Evolutionary conservation across 2,113 vertebrate species (phyloP).

Genomic region (Rhinopomastus cyanomelas): DNA sequence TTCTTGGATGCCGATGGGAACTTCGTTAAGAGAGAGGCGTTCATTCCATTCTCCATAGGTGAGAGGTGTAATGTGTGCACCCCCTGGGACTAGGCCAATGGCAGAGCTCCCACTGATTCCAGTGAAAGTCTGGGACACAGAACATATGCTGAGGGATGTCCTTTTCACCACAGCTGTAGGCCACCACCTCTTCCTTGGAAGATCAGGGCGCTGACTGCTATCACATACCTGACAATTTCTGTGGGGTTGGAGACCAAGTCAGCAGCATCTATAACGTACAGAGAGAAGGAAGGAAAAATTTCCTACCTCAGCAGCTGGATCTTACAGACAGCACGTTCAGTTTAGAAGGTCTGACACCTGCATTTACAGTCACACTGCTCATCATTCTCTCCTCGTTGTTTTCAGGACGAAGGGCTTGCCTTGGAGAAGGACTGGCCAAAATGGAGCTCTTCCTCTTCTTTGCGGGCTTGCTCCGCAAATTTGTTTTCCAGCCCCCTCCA

Average conservation of each 20-base stretch:
- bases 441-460: conserved; percentile 83
- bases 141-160: neutral
- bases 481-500: conserved; percentile 70
- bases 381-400: neutral
- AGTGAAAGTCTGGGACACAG: neutral
- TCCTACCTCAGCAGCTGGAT: neutral
- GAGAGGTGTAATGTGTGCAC: neutral
- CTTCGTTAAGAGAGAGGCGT: conserved; percentile 73
- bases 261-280: neutral
- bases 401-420: conserved; percentile 73
- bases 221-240: neutral
- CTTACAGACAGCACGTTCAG: neutral
- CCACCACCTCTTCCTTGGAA: neutral
- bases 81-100: neutral
- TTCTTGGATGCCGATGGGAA: conserved; percentile 75
- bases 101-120: neutral
- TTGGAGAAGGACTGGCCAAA: conserved; percentile 78
- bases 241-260: neutral
- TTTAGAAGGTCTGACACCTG: neutral
- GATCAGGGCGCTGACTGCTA: neutral
- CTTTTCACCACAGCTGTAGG: neutral
- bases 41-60: conserved; percentile 80
- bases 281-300: neutral
- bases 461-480: conserved; percentile 73
- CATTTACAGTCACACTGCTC: neutral